phyloP scores from a whole-genome alignment of 2,113 vertebrate species.

The Otis tarda region DNA sequence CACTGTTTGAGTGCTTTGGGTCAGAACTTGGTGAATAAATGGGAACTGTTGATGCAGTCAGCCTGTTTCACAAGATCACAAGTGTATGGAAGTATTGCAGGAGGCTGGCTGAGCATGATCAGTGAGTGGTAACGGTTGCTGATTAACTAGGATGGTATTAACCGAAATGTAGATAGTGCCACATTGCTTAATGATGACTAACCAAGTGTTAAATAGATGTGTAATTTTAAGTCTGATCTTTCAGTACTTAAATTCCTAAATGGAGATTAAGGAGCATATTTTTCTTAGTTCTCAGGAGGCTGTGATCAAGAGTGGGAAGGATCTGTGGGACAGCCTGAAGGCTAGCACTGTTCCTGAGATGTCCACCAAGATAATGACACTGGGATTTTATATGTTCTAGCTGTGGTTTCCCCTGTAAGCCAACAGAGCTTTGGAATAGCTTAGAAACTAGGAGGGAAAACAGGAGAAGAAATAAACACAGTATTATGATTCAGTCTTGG shows the following conservation, averaged over 20 bases:
- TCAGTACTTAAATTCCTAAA: conserved; percentile 14
- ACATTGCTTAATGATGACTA: conserved; percentile 16
- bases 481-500: not conserved
- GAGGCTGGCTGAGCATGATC: not conserved
- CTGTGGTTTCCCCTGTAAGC: not conserved
- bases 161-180: not conserved
- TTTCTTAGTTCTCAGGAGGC: not conserved
- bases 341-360: not conserved
- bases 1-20: not conserved
- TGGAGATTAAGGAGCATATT: not conserved
- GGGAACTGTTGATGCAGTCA: not conserved
- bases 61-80: not conserved
- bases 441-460: not conserved
- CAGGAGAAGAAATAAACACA: not conserved
- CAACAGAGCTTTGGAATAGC: not conserved
- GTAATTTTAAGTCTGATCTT: conserved; percentile 25
- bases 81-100: not conserved
- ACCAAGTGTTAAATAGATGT: conserved; percentile 55
- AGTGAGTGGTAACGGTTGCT: conserved; percentile 5
- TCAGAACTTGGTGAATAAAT: not conserved
- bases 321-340: accelerated
- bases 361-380: not conserved
- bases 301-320: not conserved
- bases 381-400: not conserved
- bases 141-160: conserved; percentile 34